Evolutionary conservation across 1,140 invertebrate genomes (phyloP), one percentile per base, ranked within the genome.

Genomic region (Artemia franciscana): DNA sequence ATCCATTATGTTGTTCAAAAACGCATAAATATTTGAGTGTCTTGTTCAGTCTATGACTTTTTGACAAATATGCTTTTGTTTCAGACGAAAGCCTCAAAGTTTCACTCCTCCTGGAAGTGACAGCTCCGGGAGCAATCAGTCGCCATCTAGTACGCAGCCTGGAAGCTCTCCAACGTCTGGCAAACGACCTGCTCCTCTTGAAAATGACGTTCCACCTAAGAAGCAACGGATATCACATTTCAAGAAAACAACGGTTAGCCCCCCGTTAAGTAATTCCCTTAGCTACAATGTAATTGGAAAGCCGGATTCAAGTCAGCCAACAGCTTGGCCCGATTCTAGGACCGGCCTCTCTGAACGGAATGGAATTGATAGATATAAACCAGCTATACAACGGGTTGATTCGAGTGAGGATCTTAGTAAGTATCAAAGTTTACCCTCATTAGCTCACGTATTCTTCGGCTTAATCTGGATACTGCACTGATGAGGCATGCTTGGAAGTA

Each of bases 51-150:
- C n/a, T n/a, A n/a, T n/a, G n/a, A n/a, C n/a, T n/a, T n/a, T 51
- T 18, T 51, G 39, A 51, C 21, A 15, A 15, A 18, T 51, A 51
- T 51, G 23, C 65, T 64, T 21, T n/a, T 58, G 68, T 69, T 73
- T 2, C 70, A 83, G 86, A 68, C 82, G 85, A 67, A 90, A 89
- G 76, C 86, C 87, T 66, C 84, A 88, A 74, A 89, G 88, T 73
- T 75, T 90, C 68, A 90, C 86, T 12, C 86, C 87, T 57, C 87
- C 86, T 5, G 81, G 86, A 58, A 87, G 84, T 67, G 86, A 84
- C 58, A 68, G 67, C 64, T 81, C 80, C 70, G 75, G 77, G 26
- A 78, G 77, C 64, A 80, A 82, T 51, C 82, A 84, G 62, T 84
- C 82, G 27, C 83, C 82, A 0, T 81, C 80, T 62, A 82, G 78